Evolutionary conservation across 2,888 invertebrate genomes (phyloP), one percentile per base, ranked within the genome.

Genomic region (Blastobasis adustella): DNA sequence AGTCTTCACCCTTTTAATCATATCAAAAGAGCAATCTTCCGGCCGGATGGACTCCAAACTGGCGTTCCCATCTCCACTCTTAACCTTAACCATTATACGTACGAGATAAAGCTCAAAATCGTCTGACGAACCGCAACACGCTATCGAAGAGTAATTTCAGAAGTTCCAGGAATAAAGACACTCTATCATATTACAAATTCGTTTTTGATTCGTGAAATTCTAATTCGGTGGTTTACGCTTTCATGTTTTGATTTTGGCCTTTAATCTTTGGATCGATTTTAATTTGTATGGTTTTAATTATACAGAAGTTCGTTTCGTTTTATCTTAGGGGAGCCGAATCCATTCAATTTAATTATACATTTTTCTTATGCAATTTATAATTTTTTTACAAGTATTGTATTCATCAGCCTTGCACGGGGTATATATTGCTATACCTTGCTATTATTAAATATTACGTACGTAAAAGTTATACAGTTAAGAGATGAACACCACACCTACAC

Each of bases 1-100:
- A 81, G 79, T 87, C 86, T 71, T 79, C 87, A 79, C 87, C 84
- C 82, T 82, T 83, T 87, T 83, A 85, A 87, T 87, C 85, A 87
- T 87, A 84, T 82, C 85, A 78, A 86, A 85, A 81, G 82, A 79
- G 74, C 78, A 80, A 87, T 87, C 84, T 84, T 87, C 85, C 87
- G 86, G 76, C 76, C 80, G 83, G 81, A 78, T 81, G 79, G 67
- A 71, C 71, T 65, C 62, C 61, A 63, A 73, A 69, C 69, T 69
- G 69, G 71, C 71, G 62, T 67, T 71, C 61, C 55, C 52, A 67
- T 67, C 62, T 67, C 59, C 52, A 54, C 57, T 55, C 49, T 52
- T 55, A 58, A 61, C 54, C 52, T 53, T 54, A 61, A 61, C 62
- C 62, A 64, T 72, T 74, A 62, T 49, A 4, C 5, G 49, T 10